phyloP scores from a whole-genome alignment of 2,888 invertebrate species.

The Lycaena phlaeas region DNA sequence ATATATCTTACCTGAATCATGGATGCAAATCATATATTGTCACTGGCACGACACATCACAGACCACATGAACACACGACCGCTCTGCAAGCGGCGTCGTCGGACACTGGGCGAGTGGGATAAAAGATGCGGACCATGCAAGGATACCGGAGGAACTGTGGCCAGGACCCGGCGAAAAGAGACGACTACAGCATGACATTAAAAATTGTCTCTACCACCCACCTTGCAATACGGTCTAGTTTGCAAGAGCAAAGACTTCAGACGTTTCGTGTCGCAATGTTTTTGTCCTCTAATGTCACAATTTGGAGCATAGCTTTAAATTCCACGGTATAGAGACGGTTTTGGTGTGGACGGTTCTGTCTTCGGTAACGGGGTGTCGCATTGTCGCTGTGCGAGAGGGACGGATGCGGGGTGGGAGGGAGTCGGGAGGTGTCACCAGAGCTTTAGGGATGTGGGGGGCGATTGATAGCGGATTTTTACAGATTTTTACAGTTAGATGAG shows the following conservation, averaged over 20 bases:
- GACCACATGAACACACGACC: conserved; percentile 55
- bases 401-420: conserved; percentile 39
- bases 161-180: conserved; percentile 72
- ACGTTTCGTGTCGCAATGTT: too few species aligned
- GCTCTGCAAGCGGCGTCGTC: conserved; percentile 56
- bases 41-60: conserved; percentile 59
- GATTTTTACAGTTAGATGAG: too few species aligned
- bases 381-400: conserved; percentile 64
- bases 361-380: conserved; percentile 43
- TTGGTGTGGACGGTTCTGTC: conserved; percentile 51
- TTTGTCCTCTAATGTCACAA: conserved; percentile 69
- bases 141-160: conserved; percentile 68
- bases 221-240: too few species aligned
- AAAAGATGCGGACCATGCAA: conserved; percentile 67
- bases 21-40: conserved; percentile 40
- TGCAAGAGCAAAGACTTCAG: too few species aligned
- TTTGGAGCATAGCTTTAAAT: conserved; percentile 54
- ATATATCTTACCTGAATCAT: conserved; percentile 64
- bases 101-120: conserved; percentile 72
- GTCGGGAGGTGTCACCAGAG: conserved; percentile 66
- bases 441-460: conserved; percentile 53
- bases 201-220: conserved; percentile 73
- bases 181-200: conserved; percentile 70
- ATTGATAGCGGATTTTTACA: too few species aligned
- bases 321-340: conserved; percentile 41